Evolutionary conservation across 2,113 vertebrate genomes (phyloP), one percentile per base, ranked within the genome.

Genomic region (Perccottus glenii): DNA sequence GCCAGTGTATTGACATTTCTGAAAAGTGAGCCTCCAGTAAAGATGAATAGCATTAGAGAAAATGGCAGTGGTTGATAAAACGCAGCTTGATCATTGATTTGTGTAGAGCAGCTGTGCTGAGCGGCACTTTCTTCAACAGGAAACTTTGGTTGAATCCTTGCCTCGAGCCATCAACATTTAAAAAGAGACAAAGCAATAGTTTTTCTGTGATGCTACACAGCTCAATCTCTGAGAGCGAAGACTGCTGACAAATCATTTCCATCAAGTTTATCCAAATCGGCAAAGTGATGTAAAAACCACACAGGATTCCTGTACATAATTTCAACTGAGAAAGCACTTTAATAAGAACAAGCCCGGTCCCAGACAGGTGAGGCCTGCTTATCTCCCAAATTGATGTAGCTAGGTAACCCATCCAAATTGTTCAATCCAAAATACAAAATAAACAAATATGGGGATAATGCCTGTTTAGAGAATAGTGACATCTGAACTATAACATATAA

Each of bases 241-340:
- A 78, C 50, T 78, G 85, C 88, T 88, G 85, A 87, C 78, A 51
- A 78, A 74, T 85, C 62, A 72, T 73, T 80, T 82, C 53, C 56
- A 60, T 46, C 47, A 77, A 61, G 52, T 45, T 57, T 70, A 71
- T 64, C 76, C 69, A 88, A 84, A 86, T 70, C 52, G 56, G 45
- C 11, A 48, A 63, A 76, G 77, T 70, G 73, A 76, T 4, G 27
- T 55, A 63, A 47, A 7, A 71, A 49, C 71, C 64, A 63, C 60
- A 70, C 48, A 53, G 49, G 45, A 75, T 60, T 71, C 46, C 2
- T 27, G 40, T 47, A 61, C 69, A 43, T 42, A 68, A 63, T 83
- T 78, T 55, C 38, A 35, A 68, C 44, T 19, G 4, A 63, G 42
- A 73, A 77, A 79, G 80, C 48, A 70, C 56, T 81, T 60, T 56